Percentiles rank a stretch among this genome's conserved stretches.
These are phyloP conservation scores for Enteromius radiatus DNA, from an alignment of 2,797 vertebrate species.

Conservation along the genomic window DNA sequence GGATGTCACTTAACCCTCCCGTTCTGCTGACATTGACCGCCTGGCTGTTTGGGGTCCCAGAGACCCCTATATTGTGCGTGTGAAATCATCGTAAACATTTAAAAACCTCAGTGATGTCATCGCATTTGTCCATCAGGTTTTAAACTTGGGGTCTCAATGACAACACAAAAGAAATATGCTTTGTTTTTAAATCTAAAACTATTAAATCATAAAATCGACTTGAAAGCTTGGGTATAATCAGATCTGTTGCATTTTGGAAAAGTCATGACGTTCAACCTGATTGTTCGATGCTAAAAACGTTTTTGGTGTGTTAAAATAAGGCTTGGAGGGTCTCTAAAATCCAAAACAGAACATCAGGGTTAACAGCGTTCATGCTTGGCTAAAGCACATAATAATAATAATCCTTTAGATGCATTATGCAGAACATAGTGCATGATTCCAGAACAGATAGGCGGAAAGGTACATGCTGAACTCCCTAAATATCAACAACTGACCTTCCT, in stretches of 20 bases:
- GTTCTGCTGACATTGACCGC: conserved; percentile 14
- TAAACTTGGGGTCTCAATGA: neutral
- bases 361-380: neutral
- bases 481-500: conserved; percentile 85
- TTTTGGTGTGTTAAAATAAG: neutral
- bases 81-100: neutral
- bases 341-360: conserved; percentile 8
- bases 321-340: neutral
- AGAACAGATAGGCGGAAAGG: conserved; percentile 76
- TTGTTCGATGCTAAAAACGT: neutral
- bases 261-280: neutral
- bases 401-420: neutral
- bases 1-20: conserved; percentile 26
- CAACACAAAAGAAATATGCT: neutral
- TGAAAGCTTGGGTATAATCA: neutral
- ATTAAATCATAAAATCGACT: neutral
- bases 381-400: neutral
- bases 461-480: conserved; percentile 81
- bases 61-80: neutral
- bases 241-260: neutral
- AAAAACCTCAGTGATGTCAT: neutral
- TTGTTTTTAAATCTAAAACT: neutral
- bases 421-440: conserved; percentile 12
- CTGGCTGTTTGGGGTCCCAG: conserved; percentile 24
- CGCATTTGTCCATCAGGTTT: conserved; percentile 3